Evolutionary conservation across 2,113 vertebrate species (phyloP).

Genomic region (Cichladusa arquata): DNA sequence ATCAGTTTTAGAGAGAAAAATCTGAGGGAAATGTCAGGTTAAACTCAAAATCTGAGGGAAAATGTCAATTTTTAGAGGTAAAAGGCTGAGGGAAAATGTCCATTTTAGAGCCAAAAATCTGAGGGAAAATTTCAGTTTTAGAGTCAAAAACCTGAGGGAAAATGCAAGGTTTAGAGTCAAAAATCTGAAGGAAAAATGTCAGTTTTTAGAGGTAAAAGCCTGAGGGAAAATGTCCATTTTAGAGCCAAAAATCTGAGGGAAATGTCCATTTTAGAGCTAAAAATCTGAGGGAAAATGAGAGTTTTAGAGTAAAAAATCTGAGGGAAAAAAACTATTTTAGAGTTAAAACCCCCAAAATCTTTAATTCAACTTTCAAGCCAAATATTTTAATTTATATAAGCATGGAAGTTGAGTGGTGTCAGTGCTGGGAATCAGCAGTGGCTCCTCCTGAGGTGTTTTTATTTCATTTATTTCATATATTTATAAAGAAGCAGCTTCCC

Average conservation of each 20-base stretch:
- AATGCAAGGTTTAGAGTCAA: not conserved
- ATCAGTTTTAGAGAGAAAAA: not conserved
- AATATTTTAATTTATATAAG: not conserved
- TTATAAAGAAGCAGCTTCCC: not conserved
- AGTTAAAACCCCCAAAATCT: not conserved
- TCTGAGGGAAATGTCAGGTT: too few relatives aligned
- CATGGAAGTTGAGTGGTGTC: accelerated
- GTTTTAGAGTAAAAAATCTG: not conserved
- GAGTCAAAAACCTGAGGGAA: not conserved
- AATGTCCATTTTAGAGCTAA: too few relatives aligned
- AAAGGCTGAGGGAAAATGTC: not conserved
- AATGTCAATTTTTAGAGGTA: not conserved
- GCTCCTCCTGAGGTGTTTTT: not conserved
- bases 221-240: too few relatives aligned
- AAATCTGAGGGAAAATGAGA: not conserved
- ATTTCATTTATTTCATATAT: not conserved
- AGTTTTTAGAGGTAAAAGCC: too few relatives aligned
- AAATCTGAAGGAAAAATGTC: not conserved
- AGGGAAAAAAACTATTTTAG: not conserved
- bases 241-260: not conserved
- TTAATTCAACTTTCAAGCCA: not conserved
- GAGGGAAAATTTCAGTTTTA: not conserved
- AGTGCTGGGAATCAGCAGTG: not conserved
- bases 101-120: not conserved
- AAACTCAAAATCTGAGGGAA: not conserved